Evolutionary conservation across 2,113 vertebrate genomes (phyloP), one percentile per base, ranked within the genome.

Genomic region (Turnix velox): DNA sequence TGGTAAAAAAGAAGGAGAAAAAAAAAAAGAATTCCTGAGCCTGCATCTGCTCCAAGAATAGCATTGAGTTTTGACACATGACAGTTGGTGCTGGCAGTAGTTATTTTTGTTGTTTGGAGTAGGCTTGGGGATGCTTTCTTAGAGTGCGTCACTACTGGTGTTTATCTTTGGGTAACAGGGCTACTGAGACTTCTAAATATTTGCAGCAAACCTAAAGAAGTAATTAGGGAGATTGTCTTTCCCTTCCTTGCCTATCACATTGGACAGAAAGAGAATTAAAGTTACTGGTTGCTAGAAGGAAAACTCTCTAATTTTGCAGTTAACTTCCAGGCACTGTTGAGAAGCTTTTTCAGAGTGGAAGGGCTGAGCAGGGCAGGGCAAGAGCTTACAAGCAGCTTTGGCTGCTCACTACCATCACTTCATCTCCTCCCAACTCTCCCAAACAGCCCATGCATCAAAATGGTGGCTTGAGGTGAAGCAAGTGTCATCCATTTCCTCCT

Each of bases 21-120:
- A 4, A 43, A 42, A 42, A 33, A 52, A 68, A 84, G 76, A 84
- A 81, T 11, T 72, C 55, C 66, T 2, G 3, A 91, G 92, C 72
- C 78, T 89, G 85, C 90, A 58, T 94, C 57, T 93, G 66, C 65
- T 92, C 86, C 93, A 94, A 94, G 90, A 95, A 95, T 96, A 95
- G 88, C 28, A 10, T 10, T 72, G 91, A 84, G 74, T 89, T 96
- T 81, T 97, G 84, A 96, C 95, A 94, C 74, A 54, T 58, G 63
- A 59, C 84, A 92, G 86, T 95, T 92, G 80, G 86, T 81, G 93
- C 78, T 93, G 86, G 92, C 92, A 87, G 61, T 49, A 94, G 75
- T 90, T 96, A 91, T 88, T 94, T 94, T 67, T 83, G 84, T 87
- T 94, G 86, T 87, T 95, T 2, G 0, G 82, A 61, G 73, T 8